Evolutionary conservation across 2,797 vertebrate genomes (phyloP), one percentile per base, ranked within the genome.

Genomic region (Crenuchus spilurus): DNA sequence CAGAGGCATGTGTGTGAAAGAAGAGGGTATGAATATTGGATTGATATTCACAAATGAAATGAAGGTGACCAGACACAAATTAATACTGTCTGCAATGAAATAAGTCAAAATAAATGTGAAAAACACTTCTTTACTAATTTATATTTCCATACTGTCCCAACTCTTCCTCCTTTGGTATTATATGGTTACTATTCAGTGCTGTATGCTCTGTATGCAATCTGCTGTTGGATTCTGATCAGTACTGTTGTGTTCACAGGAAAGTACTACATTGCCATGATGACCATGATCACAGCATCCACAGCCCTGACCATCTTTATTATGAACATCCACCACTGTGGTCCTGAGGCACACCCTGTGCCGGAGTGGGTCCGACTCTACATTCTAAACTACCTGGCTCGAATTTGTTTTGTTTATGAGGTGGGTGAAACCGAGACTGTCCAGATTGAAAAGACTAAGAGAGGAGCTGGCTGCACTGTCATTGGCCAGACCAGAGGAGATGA

Each of bases 241-340:
- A 41, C 35, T 48, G 16, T 24, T 60, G 26, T 52, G 28, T 70
- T 41, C 46, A 62, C 84, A 97, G 96, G 96, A 30, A 97, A 97
- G 74, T 98, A 97, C 86, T 98, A 97, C 88, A 95, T 98, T 0
- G 94, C 96, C 51, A 97, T 95, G 37, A 98, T 98, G 96, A 95
- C 93, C n/a, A 95, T 98, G 94, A 94, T 97, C 71, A 95, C 95
- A 0, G 93, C 94, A 37, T 97, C 96, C 14, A 97, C 96, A 0
- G 94, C 95, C 0, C 83, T 97, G 69, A 97, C 95, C 76, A 97
- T 97, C 86, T 95, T 98, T 84, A 94, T 97, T 84, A 95, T 97
- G 95, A 96, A 94, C 75, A 83, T 97, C 35, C 95, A 98, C 83
- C 95, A 97, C 88, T 96, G 96, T 0, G 94, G 95, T 0, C 90